These are phyloP conservation scores for Drosophila ficusphila DNA, from an alignment of 1,140 invertebrate species.

Conservation along the genomic window DNA sequence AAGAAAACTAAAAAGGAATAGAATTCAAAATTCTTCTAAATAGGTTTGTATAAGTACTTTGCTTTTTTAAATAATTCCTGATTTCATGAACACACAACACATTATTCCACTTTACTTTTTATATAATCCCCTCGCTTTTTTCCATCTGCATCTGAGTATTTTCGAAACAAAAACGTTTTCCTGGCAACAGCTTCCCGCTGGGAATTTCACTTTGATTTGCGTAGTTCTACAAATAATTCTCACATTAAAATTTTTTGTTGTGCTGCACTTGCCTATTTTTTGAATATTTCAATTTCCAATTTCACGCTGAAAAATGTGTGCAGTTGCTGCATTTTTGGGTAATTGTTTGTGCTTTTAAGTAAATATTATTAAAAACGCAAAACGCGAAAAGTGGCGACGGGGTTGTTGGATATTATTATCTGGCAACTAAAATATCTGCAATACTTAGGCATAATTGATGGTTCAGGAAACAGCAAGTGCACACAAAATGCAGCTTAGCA, in stretches of 20 bases:
- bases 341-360: conserved; percentile 78
- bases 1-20: no score
- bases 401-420: conserved; percentile 2
- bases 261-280: conserved; percentile 19
- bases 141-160: not conserved
- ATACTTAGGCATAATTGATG: conserved; percentile 75
- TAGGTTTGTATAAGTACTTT: no score
- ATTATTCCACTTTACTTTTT: conserved; percentile 1
- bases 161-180: conserved; percentile 5
- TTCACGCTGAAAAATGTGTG: conserved; percentile 37
- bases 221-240: conserved; percentile 56
- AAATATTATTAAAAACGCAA: conserved; percentile 81
- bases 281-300: conserved; percentile 34
- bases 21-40: no score
- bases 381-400: conserved; percentile 28
- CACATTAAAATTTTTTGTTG: conserved; percentile 44
- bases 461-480: conserved; percentile 63
- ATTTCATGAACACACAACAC: no score
- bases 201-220: conserved; percentile 56
- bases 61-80: no score
- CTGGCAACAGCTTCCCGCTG: not conserved
- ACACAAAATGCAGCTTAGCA: conserved; percentile 54
- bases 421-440: conserved; percentile 45
- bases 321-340: conserved; percentile 64
- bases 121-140: not conserved